A percentile compares a stretch with the other conserved stretches of the same genome.
phyloP scores from a whole-genome alignment of 2,888 invertebrate genomes.

The Melanotus villosus region DNA sequence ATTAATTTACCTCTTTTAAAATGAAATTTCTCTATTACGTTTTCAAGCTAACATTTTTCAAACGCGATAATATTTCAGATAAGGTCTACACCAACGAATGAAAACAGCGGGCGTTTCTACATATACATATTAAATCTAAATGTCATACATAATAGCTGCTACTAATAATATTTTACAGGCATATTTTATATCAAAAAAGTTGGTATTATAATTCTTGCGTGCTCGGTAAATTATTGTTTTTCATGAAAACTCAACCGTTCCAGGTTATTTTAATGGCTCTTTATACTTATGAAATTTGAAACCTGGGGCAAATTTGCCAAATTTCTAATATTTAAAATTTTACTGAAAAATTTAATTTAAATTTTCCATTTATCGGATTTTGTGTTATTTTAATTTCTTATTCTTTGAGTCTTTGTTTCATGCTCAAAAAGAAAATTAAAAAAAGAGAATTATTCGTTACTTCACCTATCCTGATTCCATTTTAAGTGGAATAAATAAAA shows the following conservation, averaged over 20 bases:
- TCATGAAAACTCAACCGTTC: background rate
- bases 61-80: background rate
- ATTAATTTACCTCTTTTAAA: background rate
- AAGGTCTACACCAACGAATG: background rate
- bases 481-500: too few species aligned
- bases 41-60: background rate
- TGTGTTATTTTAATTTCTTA: too few species aligned
- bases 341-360: too few species aligned
- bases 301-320: too few species aligned
- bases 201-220: background rate
- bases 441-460: too few species aligned
- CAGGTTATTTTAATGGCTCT: background rate
- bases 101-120: background rate
- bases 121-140: background rate
- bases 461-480: too few species aligned
- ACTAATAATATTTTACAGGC: background rate
- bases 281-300: background rate
- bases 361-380: too few species aligned
- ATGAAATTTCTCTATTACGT: background rate
- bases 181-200: background rate
- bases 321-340: too few species aligned
- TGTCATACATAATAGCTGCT: constrained; percentile 1
- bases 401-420: too few species aligned
- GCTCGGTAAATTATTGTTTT: background rate
- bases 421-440: too few species aligned